phyloP scores from a whole-genome alignment of 2,888 invertebrate genomes.

The Hymenopus coronatus region DNA sequence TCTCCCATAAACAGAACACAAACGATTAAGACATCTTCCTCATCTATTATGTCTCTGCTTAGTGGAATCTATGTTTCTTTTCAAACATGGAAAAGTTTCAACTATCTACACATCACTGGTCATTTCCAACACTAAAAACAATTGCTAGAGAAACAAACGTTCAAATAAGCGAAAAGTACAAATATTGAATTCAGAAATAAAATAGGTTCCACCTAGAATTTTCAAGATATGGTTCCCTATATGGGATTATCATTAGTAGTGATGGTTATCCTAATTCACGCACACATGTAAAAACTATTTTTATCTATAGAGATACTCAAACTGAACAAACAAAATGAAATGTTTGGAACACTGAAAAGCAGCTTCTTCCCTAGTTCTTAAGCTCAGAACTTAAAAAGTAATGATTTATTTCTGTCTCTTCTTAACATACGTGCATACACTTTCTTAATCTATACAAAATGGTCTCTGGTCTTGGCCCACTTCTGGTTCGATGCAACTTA shows the following conservation, averaged over 20 bases:
- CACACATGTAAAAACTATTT: background rate
- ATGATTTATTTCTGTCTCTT: constrained; percentile 2
- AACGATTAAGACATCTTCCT: background rate
- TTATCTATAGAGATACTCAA: background rate
- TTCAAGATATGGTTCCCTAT: background rate
- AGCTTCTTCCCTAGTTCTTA: background rate
- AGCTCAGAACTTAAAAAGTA: background rate
- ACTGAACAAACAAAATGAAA: background rate
- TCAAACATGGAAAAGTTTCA: background rate
- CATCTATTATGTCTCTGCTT: background rate
- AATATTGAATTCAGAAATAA: background rate
- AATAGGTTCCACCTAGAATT: background rate
- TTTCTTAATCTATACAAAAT: constrained; percentile 12
- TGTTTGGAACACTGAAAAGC: background rate
- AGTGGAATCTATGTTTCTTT: background rate
- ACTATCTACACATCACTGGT: background rate
- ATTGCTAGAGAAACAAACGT: constrained; percentile 9
- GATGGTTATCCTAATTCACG: background rate
- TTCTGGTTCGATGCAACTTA: constrained; percentile 10
- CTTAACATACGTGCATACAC: constrained; percentile 8
- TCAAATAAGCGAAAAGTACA: background rate
- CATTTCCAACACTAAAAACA: constrained; percentile 1
- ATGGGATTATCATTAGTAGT: background rate
- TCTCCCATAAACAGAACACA: background rate
- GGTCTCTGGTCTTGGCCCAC: background rate